A percentile compares a stretch with the other conserved stretches of the same genome.
Evolutionary conservation across 1,140 invertebrate genomes (phyloP).

Genomic region (Trichonephila clavipes): DNA sequence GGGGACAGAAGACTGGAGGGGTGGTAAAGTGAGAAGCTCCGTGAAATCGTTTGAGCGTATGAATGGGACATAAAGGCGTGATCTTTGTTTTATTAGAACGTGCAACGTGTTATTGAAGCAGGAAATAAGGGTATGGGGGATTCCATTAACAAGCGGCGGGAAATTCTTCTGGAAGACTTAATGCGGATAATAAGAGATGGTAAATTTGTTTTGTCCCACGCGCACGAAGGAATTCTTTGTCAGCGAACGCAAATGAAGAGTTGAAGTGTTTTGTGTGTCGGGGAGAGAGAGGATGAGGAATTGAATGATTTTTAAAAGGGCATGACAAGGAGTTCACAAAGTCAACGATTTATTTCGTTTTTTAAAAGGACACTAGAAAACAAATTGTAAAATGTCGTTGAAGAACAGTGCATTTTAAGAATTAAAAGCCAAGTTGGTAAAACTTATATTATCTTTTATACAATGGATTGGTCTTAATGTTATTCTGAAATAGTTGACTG

Average conservation of each 20-base stretch:
- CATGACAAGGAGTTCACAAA: too few relatives aligned
- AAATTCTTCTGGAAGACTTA: background rate
- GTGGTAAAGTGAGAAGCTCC: slow-evolving; percentile 3
- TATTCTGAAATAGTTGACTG: too few relatives aligned
- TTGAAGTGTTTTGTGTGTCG: background rate
- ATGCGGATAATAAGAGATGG: background rate
- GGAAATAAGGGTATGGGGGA: background rate
- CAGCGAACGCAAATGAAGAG: background rate
- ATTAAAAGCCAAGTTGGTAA: too few relatives aligned
- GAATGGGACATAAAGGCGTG: slow-evolving; percentile 4
- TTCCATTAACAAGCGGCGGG: background rate
- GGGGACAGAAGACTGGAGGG: background rate
- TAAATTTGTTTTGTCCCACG: background rate
- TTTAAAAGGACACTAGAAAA: too few relatives aligned
- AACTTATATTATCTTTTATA: too few relatives aligned
- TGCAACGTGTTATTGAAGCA: background rate
- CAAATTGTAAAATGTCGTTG: too few relatives aligned
- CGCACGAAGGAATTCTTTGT: slow-evolving; percentile 1
- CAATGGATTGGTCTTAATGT: too few relatives aligned
- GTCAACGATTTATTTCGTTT: too few relatives aligned
- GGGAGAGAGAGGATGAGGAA: too few relatives aligned
- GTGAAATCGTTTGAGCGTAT: slow-evolving; percentile 26
- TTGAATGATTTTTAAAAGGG: too few relatives aligned
- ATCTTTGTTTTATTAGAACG: slow-evolving; percentile 5
- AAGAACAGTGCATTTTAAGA: too few relatives aligned